Evolutionary conservation across 2,113 vertebrate species (phyloP).

Genomic region (Aix galericulata): DNA sequence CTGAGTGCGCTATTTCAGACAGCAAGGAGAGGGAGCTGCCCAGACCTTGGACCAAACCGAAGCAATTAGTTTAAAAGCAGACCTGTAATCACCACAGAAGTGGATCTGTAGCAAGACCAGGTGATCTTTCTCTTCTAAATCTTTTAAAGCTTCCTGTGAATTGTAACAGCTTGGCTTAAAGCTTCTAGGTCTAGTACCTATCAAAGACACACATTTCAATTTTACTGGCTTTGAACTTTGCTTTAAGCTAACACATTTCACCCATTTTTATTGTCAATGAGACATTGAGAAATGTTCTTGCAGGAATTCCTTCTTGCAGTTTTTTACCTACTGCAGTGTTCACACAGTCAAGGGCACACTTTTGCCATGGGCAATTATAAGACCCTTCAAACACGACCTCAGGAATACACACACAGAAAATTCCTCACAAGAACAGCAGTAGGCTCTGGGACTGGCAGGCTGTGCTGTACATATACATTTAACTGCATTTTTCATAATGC

Average conservation of each 20-base stretch:
- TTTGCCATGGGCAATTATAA: neutral
- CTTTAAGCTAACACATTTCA: neutral
- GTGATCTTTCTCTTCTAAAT: neutral
- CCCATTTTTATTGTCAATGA: neutral
- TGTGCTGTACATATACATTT: neutral
- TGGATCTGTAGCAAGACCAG: neutral
- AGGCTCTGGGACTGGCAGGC: neutral
- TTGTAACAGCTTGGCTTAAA: neutral
- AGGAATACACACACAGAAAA: neutral
- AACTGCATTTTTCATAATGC: neutral
- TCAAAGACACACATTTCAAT: neutral
- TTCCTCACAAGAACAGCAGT: neutral
- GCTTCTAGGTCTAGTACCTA: neutral
- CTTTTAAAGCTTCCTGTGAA: neutral
- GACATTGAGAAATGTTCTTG: neutral
- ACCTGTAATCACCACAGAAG: neutral
- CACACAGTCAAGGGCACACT: neutral
- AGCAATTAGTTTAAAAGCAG: neutral
- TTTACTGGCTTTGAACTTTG: neutral
- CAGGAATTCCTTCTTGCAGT: neutral
- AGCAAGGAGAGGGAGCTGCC: neutral
- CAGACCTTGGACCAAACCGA: neutral
- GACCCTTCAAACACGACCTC: neutral
- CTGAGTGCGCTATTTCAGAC: neutral
- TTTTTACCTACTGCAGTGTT: neutral